phyloP scores from a whole-genome alignment of 2,797 vertebrate genomes.

The Lophius americanus region DNA sequence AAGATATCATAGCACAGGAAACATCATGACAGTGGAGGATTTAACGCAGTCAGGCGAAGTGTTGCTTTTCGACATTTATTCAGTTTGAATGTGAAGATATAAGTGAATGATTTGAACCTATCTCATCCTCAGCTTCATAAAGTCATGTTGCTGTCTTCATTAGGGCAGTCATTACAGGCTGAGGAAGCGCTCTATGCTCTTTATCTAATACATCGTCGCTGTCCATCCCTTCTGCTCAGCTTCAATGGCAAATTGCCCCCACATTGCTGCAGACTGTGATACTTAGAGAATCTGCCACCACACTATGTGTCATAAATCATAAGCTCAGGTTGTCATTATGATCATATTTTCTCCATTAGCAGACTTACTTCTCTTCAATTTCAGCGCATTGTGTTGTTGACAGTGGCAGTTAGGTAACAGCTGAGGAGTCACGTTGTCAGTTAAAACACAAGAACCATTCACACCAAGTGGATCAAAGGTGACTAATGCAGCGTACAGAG shows the following conservation, averaged over 20 bases:
- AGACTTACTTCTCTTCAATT: background rate
- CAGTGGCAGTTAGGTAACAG: slow-evolving; percentile 15
- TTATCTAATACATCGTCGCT: slow-evolving; percentile 10
- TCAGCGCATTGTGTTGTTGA: slow-evolving; percentile 28
- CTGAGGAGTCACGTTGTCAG: background rate
- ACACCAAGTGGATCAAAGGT: slow-evolving; percentile 31
- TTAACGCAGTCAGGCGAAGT: slow-evolving; percentile 6
- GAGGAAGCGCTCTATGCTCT: slow-evolving; percentile 20
- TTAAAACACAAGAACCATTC: slow-evolving; percentile 27
- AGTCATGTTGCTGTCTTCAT: slow-evolving; percentile 15
- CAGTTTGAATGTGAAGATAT: slow-evolving; percentile 13
- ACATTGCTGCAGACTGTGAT: slow-evolving; percentile 8
- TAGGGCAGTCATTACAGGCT: slow-evolving; percentile 11
- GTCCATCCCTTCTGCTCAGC: slow-evolving; percentile 13
- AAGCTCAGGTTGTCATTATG: background rate
- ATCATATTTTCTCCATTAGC: slow-evolving; percentile 8
- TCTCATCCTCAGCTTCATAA: slow-evolving; percentile 18
- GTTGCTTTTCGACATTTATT: slow-evolving; percentile 8
- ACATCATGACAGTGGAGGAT: slow-evolving; percentile 12
- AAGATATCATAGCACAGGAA: slow-evolving; percentile 41
- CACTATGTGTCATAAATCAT: background rate
- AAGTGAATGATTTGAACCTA: slow-evolving; percentile 4
- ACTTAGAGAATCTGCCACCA: slow-evolving; percentile 12
- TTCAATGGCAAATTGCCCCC: slow-evolving; percentile 11
- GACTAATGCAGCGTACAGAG: slow-evolving; percentile 10